A percentile compares a stretch with the other conserved stretches of the same genome.
Evolutionary conservation across 2,113 vertebrate genomes (phyloP).

Genomic region (Furnarius figulus): DNA sequence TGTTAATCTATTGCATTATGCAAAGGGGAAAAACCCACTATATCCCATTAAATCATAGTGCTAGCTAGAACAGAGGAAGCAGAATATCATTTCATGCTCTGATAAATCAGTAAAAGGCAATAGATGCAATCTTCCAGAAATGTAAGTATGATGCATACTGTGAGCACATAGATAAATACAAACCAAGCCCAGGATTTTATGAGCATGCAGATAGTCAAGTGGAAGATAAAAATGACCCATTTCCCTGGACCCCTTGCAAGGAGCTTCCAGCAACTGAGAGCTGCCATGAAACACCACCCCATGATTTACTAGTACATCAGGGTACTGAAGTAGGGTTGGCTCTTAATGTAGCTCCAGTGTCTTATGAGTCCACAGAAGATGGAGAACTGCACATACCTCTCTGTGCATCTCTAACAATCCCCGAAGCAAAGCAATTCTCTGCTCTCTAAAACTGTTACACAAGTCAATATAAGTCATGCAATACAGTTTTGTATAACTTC

Average conservation of each 20-base stretch:
- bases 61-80: background rate
- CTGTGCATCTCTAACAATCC: background rate
- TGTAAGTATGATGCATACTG: background rate
- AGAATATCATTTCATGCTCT: background rate
- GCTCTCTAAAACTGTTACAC: background rate
- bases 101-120: background rate
- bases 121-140: background rate
- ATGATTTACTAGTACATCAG: background rate
- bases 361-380: background rate
- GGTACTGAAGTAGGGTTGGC: background rate
- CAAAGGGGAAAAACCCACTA: background rate
- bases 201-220: constrained; percentile 37
- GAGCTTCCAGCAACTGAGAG: constrained; percentile 31
- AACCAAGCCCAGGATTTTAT: background rate
- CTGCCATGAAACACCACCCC: background rate
- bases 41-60: background rate
- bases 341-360: background rate
- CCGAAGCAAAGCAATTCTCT: background rate
- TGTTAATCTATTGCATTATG: background rate
- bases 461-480: background rate
- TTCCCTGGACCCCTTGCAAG: constrained; percentile 20
- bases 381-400: background rate
- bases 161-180: constrained; percentile 16
- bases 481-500: background rate
- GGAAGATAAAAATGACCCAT: constrained; percentile 50